Base-by-base conservation (phyloP, 2,113 vertebrate species). In the Peromyscus maniculatus region DNA sequence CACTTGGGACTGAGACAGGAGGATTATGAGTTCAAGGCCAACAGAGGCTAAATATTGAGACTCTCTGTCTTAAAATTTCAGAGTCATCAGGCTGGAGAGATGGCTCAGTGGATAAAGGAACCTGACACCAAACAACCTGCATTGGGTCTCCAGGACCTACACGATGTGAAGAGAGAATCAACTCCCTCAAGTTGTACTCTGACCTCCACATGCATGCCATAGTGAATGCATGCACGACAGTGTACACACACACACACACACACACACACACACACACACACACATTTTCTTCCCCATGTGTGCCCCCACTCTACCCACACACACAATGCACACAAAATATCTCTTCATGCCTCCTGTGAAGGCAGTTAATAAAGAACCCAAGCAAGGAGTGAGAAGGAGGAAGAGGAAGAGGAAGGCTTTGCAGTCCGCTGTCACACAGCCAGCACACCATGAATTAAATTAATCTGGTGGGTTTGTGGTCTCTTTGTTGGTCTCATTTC, bases 391-490 rank as follows among this genome's bases (percentile, higher is more conserved):
- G 0, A 82, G 19, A 3, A 39, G 39, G 71, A 39, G 2, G 19
- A 39, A 19, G 72, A 39, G n/a, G 39, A 57, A 11, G 19, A 88
- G 19, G 33, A 8, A 26, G 15, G 1, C 55, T 39, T 52, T 13
- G 16, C 1, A 74, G 21, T 92, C 1, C 36, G n/a, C 91, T 66
- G 89, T 62, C 28, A n/a, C 71, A 71, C 64, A 36, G 26, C 93
- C 64, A 36, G 26, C 93, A 59, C 59, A 22, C 67, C 15, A 5
- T 67, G 86, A 90, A 94, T 87, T 24, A 88, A 79, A 84, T 95
- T 93, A 64, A 97, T 89, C 72, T 0, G 55, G 86, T 43, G 83
- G 95, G 87, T 72, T 84, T 87, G 75, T 88, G 82, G 94, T 92
- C 77, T 55, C 66, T 86, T 74, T 39, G 4, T 79, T 33, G 43